Base-by-base conservation (phyloP, 2,797 vertebrate genomes). In the Melanotaenia parkinsoni region DNA sequence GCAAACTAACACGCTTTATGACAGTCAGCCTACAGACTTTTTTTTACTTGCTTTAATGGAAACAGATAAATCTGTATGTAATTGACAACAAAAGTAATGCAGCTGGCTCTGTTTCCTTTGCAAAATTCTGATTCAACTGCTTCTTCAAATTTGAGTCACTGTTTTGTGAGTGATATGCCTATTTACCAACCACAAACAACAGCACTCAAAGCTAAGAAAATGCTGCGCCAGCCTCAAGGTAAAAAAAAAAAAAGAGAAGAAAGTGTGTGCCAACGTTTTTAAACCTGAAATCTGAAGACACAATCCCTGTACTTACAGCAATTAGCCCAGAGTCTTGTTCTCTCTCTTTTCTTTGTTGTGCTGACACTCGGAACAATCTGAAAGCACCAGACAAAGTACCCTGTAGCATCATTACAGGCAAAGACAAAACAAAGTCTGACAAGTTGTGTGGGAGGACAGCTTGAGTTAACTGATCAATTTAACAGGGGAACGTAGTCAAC, bases 251-350 rank as follows among this genome's bases (percentile, higher is more conserved):
- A 6, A 24, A 28, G 50, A 37, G 13, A 66, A 26, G 20, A 37
- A 11, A 47, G 43, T 43, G 22, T 30, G 58, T 6, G 12, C 67
- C 59, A 61, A 82, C 0, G n/a, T 70, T 80, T 78, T 81, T 65
- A 73, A 81, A 81, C 77, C 70, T 54, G 69, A 84, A 82, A 78
- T 80, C 74, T 75, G 67, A 77, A 77, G 77, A 76, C 69, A 72
- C 33, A 81, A 74, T 72, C 83, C 51, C 14, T 11, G 58, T 70
- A 74, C 78, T 87, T 83, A 76, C 9, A 77, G 81, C 60, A 89
- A 87, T 85, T 83, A 88, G 74, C 64, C 20, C 38, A 22, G 5
- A 28, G 13, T 54, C 66, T 81, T 69, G 78, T 71, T 77, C 75
- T 75, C 18, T 3, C 69, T 62, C 63, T 35, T 43, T 28, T 84